A percentile compares a stretch with the other conserved stretches of the same genome.
Evolutionary conservation across 2,113 vertebrate genomes (phyloP).

Genomic region (Aplodontia rufa): DNA sequence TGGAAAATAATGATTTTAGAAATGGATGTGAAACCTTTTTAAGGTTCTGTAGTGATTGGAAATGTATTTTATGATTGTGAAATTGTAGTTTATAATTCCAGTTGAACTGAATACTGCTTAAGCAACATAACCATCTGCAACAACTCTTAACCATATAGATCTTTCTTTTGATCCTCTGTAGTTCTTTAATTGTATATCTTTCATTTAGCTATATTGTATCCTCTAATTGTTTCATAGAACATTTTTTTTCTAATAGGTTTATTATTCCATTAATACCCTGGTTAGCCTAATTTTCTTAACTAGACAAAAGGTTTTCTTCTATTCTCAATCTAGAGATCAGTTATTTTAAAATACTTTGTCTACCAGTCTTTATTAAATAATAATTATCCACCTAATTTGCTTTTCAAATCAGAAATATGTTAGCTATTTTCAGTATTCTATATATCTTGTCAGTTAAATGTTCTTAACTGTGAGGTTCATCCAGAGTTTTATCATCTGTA

Average conservation of each 20-base stretch:
- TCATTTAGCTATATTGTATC: not conserved
- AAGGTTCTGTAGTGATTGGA: not conserved
- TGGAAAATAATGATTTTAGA: constrained; percentile 25
- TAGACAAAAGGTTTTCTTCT: not conserved
- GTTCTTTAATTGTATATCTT: not conserved
- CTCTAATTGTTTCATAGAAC: not conserved
- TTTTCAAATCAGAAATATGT: not conserved
- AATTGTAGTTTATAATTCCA: not conserved
- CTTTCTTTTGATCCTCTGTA: not conserved
- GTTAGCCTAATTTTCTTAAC: constrained; percentile 16
- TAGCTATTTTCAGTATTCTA: not conserved
- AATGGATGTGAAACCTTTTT: not conserved
- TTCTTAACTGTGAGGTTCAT: constrained; percentile 10
- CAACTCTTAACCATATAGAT: not conserved
- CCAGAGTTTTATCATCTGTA: not conserved
- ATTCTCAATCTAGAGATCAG: not conserved
- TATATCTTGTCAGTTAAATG: not conserved
- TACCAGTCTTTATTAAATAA: constrained; percentile 28
- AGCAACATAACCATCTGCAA: not conserved
- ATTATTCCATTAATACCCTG: not conserved
- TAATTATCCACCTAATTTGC: not conserved
- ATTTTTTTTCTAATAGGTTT: constrained; percentile 35
- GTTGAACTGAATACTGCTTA: not conserved
- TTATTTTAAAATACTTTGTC: constrained; percentile 15
- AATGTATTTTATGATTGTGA: constrained; percentile 15